Evolutionary conservation across 2,888 invertebrate genomes (phyloP), one percentile per base, ranked within the genome.

Genomic region (Stenichneumon culpator): DNA sequence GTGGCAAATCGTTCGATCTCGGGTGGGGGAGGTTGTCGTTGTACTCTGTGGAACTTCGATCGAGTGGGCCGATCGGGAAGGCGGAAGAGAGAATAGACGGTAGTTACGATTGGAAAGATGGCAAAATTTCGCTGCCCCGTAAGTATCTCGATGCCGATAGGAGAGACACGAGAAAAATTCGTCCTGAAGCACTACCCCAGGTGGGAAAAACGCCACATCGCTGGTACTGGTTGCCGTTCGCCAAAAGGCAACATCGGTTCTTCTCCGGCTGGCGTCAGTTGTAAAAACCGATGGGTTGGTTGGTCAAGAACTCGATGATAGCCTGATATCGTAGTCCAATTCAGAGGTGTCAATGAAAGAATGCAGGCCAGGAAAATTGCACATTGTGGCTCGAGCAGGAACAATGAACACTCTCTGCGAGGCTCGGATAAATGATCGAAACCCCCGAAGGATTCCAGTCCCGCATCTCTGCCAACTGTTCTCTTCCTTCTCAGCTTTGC

Each of bases 401-500:
- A 44, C 50, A 36, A 22, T 28, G 25, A 63, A 36, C 22, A 54
- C 7, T n/a, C n/a, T n/a, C n/a, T 47, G 39, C 39, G 36, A 67
- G n/a, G 11, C 7, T 52, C 32, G 39, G 28, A 72, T 63, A 47
- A 69, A 78, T 57, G 39, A 79, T 79, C 6, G 32, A 32, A 63
- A 3, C 4, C 52, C n/a, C 16, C 32, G 32, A 4, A 14, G 25
- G 16, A 63, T 63, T 28, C n/a, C 3, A 63, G 32, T 63, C n/a
- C n/a, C 16, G 16, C 28, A 63, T 63, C 28, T 63, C 72, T 83
- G 82, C 79, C 79, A 74, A 78, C 79, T 77, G 75, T 63, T 78
- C 57, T 69, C 44, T 68, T 73, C 19, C 47, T 65, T 52, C 54
- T 52, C 68, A 57, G 80, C 84, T 88, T 87, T 87, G 86, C 83